Conservation (phyloP, 2,797 vertebrate genomes). For the Heteromormyrus szaboi region DNA sequence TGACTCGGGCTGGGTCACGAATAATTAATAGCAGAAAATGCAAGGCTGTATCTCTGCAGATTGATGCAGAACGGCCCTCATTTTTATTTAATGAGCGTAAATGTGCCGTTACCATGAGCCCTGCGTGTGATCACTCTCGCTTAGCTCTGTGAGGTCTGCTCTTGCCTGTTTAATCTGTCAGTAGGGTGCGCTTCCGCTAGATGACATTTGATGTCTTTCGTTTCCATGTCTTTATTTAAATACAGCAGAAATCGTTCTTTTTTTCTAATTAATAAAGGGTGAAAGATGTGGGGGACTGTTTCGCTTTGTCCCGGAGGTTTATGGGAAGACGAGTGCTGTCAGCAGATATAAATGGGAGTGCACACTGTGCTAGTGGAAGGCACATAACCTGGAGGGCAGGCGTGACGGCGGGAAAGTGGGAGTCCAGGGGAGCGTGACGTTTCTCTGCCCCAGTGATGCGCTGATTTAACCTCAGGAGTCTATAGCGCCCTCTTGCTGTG, state of each 20-base stretch:
- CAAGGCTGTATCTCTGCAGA: conserved; percentile 33
- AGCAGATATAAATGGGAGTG: neutral
- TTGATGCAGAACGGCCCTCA: conserved; percentile 34
- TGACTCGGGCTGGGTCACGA: conserved; percentile 34
- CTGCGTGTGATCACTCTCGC: conserved; percentile 48
- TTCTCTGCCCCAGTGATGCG: neutral
- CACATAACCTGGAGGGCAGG: neutral
- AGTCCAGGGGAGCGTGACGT: neutral
- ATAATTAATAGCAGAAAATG: conserved; percentile 48
- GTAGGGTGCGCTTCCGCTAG: neutral
- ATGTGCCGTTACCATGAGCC: conserved; percentile 42
- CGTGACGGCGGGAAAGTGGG: neutral
- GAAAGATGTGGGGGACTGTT: neutral
- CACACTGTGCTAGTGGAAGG: neutral
- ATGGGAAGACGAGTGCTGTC: neutral
- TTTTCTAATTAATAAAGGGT: neutral
- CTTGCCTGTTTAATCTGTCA: neutral
- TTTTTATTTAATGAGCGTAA: conserved; percentile 57
- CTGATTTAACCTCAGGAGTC: neutral
- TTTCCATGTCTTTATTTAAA: neutral
- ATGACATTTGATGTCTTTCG: neutral
- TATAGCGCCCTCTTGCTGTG: neutral
- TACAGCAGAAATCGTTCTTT: neutral
- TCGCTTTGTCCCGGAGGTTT: neutral
- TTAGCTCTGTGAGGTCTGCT: conserved; percentile 38